Evolutionary conservation across 2,888 invertebrate genomes (phyloP), one percentile per base, ranked within the genome.

Genomic region (Tricholauxania praeusta): DNA sequence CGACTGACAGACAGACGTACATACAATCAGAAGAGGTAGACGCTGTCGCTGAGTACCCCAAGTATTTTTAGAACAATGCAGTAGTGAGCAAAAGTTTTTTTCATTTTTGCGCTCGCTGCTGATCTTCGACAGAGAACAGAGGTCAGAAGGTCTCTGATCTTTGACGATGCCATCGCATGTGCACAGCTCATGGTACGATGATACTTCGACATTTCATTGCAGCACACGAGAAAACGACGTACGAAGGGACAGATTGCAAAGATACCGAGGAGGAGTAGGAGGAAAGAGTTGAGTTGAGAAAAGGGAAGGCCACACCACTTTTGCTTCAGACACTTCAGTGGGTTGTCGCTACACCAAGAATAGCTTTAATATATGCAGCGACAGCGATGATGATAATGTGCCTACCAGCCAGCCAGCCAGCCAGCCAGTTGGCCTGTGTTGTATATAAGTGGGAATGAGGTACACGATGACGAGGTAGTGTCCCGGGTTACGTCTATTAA

Each of bases 401-500:
- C 60, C 22, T 52, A 59, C 48, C 28, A 60, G 10, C 22, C 64
- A 68, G 49, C 66, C 7, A 65, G 57, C 57, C 60, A 59, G 48
- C 48, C 28, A 60, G 10, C 22, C 64, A 68, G 49, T 65, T 7
- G 60, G 57, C 57, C 60, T 73, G 60, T 63, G 62, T 55, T 63
- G 62, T 55, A 51, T 57, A 39, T 66, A 73, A 68, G 65, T 72
- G 66, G 57, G 72, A 52, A 52, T 65, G 53, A 47, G 47, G 51
- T 22, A 15, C 22, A 39, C 39, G 39, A 39, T 39, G 39, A 52
- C 55, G 66, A 32, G 72, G 28, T 39, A 53, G 59, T 72, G 69
- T 72, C 71, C 73, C 75, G 73, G 73, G 75, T 75, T 75, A 75
- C 65, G 73, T 75, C 75, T 75, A 75, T 73, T 73, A 75, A 75